A percentile compares a stretch with the other conserved stretches of the same genome.
Conservation (phyloP, 2,797 vertebrate genomes). For the Apogon hyalosoma region DNA sequence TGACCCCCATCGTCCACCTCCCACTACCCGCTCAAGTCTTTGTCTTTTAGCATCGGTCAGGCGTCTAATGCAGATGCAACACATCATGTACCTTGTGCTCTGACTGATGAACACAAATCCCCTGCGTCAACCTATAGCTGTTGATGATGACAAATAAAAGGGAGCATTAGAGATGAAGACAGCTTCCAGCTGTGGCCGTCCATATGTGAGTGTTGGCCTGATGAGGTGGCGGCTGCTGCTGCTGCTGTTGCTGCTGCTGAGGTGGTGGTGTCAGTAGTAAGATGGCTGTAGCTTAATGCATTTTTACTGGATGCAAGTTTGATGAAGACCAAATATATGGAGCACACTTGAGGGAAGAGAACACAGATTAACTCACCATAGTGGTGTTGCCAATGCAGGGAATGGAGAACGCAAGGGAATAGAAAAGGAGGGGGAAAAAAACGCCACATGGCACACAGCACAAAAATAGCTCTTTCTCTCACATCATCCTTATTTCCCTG, state of each 20-base stretch:
- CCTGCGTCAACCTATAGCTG: slow-evolving; percentile 48
- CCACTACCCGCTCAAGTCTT: slow-evolving; percentile 51
- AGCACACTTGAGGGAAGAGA: slow-evolving; percentile 41
- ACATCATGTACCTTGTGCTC: slow-evolving; percentile 52
- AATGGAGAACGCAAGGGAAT: slow-evolving; percentile 32
- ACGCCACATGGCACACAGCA: slow-evolving; percentile 49
- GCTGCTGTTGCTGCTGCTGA: slow-evolving; percentile 17
- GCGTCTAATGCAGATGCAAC: slow-evolving; percentile 72
- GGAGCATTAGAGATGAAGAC: slow-evolving; percentile 28
- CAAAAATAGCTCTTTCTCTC: slow-evolving; percentile 74
- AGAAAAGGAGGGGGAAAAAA: slow-evolving; percentile 8
- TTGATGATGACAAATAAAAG: slow-evolving; percentile 27
- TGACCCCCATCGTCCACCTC: slow-evolving; percentile 55
- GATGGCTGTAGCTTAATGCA: slow-evolving; percentile 50
- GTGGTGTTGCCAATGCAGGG: slow-evolving; percentile 25
- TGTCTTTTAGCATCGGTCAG: slow-evolving; percentile 48
- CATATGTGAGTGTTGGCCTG: slow-evolving; percentile 53
- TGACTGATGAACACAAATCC: slow-evolving; percentile 56
- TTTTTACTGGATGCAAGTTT: slow-evolving; percentile 58
- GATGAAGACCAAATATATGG: slow-evolving; percentile 62
- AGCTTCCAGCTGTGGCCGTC: slow-evolving; percentile 53
- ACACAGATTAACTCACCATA: slow-evolving; percentile 54
- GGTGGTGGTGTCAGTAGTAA: slow-evolving; percentile 28
- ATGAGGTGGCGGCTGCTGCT: slow-evolving; percentile 44
- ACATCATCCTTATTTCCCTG: slow-evolving; percentile 72